Conservation (phyloP, 1,140 invertebrate species). For the Diorhabda elongata region DNA sequence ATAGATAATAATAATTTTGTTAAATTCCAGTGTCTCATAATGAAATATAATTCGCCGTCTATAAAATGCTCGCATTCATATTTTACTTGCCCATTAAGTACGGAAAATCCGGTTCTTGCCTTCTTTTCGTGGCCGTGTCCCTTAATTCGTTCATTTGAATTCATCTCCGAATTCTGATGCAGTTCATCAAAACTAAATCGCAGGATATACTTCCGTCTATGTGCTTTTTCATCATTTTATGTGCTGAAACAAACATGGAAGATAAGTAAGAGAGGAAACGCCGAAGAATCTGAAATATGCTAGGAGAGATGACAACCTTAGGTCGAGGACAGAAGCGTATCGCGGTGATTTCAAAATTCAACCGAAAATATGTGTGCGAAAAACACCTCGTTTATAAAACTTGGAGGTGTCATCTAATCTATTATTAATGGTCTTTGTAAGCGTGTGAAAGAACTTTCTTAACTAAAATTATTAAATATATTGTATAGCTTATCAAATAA, state of each 20-base stretch:
- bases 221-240: conserved; percentile 36
- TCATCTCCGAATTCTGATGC: conserved; percentile 28
- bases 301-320: conserved; percentile 4
- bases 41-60: neutral
- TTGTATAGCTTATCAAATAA: no score
- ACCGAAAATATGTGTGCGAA: neutral
- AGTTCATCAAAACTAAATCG: conserved; percentile 34
- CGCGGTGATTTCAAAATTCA: neutral
- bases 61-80: neutral
- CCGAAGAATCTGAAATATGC: conserved; percentile 37
- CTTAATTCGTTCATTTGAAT: conserved; percentile 39
- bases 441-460: no score
- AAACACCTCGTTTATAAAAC: no score
- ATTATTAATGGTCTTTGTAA: no score
- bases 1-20: no score
- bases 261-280: conserved; percentile 36
- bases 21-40: neutral
- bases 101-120: conserved; percentile 9
- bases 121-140: conserved; percentile 8
- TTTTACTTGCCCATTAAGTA: neutral
- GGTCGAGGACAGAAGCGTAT: neutral
- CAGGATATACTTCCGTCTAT: conserved; percentile 37
- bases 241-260: conserved; percentile 41
- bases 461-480: no score
- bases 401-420: no score